These are phyloP conservation scores for Eretmochelys imbricata DNA, from an alignment of 2,113 vertebrate species.

Conservation along the genomic window DNA sequence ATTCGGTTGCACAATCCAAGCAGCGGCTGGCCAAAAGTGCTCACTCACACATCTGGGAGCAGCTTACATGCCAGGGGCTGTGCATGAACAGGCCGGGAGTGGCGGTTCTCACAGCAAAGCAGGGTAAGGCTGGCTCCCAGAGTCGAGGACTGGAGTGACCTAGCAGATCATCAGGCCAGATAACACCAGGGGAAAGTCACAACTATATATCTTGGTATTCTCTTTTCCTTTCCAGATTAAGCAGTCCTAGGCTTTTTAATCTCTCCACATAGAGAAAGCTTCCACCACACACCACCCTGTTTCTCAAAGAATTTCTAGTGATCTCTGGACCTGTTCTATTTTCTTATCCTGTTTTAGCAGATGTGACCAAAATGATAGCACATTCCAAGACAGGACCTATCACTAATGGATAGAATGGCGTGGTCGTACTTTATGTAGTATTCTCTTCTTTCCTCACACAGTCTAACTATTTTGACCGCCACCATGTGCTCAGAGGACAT, in stretches of 20 bases:
- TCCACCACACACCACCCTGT: neutral
- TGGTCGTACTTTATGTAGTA: neutral
- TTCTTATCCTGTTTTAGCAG: neutral
- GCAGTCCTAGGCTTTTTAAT: slow-evolving; percentile 35
- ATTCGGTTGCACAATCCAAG: too few species aligned
- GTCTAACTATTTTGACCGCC: neutral
- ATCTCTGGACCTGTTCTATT: neutral
- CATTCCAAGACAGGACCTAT: neutral
- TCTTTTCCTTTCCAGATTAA: neutral
- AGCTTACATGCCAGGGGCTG: too few species aligned
- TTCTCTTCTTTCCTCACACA: neutral
- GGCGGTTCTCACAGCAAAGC: too few species aligned
- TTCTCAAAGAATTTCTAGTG: neutral
- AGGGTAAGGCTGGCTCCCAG: too few species aligned
- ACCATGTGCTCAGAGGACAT: rapidly evolving
- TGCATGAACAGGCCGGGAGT: too few species aligned
- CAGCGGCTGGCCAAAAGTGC: too few species aligned
- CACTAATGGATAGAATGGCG: neutral
- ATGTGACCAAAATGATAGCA: neutral
- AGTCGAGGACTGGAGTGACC: too few species aligned
- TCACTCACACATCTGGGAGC: too few species aligned
- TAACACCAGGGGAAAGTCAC: too few species aligned
- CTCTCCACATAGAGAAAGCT: neutral
- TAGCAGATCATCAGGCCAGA: too few species aligned
- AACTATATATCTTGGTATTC: neutral